phyloP scores from a whole-genome alignment of 2,113 vertebrate genomes.

The Heterotis niloticus region DNA sequence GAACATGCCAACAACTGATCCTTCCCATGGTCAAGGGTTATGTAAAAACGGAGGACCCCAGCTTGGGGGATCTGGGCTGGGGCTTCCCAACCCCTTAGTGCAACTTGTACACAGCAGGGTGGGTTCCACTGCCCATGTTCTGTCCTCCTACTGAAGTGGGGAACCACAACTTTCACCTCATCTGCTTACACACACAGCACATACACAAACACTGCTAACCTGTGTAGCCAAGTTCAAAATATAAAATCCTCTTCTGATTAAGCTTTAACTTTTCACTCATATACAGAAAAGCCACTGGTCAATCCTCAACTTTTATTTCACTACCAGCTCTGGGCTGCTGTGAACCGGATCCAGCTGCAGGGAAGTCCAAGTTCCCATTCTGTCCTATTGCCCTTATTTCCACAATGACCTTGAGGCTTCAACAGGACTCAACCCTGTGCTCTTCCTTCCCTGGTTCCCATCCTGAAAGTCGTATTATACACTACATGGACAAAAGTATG shows the following conservation, averaged over 20 bases:
- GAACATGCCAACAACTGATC: slow-evolving; percentile 13
- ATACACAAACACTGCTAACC: slow-evolving; percentile 27
- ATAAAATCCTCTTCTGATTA: background rate
- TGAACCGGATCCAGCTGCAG: slow-evolving; percentile 68
- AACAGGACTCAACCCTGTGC: background rate
- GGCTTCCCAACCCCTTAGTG: slow-evolving; percentile 30
- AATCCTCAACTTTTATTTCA: slow-evolving; percentile 22
- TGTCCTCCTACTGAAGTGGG: background rate
- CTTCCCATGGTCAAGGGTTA: slow-evolving; percentile 40
- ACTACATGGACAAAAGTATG: too few species aligned
- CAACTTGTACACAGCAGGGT: background rate
- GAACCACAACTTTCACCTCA: slow-evolving; percentile 28
- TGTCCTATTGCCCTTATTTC: slow-evolving; percentile 48
- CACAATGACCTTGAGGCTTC: slow-evolving; percentile 26
- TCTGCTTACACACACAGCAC: slow-evolving; percentile 55
- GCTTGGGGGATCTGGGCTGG: slow-evolving; percentile 30
- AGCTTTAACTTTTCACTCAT: background rate
- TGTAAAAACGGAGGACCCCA: slow-evolving; percentile 26
- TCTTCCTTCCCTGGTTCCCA: background rate
- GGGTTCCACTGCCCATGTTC: background rate
- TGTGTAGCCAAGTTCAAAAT: background rate
- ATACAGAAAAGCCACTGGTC: slow-evolving; percentile 37
- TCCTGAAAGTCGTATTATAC: background rate
- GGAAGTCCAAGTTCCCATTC: slow-evolving; percentile 48
- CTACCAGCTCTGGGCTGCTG: background rate